Conservation (phyloP, 37 sponge, comb jelly and placozoan species). For the Corticium candelabrum region DNA sequence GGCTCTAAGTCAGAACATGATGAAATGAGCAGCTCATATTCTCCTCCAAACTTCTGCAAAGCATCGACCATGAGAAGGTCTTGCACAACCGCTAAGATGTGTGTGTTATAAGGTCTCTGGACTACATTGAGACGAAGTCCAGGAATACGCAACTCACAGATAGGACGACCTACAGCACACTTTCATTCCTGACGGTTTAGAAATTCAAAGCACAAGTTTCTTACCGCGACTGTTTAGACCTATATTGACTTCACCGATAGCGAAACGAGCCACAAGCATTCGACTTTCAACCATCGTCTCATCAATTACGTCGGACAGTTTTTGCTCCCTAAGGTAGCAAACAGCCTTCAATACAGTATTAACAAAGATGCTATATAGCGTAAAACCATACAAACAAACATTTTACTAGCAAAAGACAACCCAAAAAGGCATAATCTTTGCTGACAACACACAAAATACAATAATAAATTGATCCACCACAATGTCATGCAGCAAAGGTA, state of each 20-base stretch:
- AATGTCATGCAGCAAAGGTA: too few species aligned
- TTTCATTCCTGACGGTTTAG: too few species aligned
- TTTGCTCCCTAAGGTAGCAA: neutral
- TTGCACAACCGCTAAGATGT: constrained; percentile 30
- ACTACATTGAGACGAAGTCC: neutral
- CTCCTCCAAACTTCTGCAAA: constrained; percentile 70
- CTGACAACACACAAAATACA: too few species aligned
- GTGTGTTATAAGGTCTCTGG: neutral
- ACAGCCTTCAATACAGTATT: neutral
- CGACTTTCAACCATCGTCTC: neutral
- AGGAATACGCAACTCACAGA: neutral
- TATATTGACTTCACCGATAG: neutral
- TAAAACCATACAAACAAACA: too few species aligned
- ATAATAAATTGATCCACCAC: too few species aligned
- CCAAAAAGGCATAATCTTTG: too few species aligned
- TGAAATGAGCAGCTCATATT: constrained; percentile 50
- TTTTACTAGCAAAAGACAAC: too few species aligned
- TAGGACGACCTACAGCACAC: neutral
- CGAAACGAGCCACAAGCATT: neutral
- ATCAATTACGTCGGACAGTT: too few species aligned
- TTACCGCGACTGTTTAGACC: neutral
- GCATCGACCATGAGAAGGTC: constrained; percentile 68
- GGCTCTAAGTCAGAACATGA: neutral
- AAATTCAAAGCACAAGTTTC: neutral
- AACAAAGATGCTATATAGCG: too few species aligned